Evolutionary conservation across 1,140 invertebrate genomes (phyloP).

Genomic region (Drosophila jambulina): DNA sequence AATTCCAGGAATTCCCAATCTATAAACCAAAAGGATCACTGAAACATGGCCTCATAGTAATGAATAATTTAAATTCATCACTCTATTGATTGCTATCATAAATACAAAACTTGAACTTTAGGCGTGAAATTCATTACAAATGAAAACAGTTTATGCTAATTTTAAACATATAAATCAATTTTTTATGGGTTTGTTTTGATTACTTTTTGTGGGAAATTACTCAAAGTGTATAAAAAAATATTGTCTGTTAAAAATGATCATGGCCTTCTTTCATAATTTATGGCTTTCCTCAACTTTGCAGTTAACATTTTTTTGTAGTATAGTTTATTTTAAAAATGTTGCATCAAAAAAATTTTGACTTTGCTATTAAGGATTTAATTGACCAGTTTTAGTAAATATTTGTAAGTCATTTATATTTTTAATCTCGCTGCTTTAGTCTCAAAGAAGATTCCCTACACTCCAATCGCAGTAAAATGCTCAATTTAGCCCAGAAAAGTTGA

Average conservation of each 20-base stretch:
- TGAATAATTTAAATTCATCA: not conserved
- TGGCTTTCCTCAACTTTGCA: not conserved
- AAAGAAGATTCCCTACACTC: not conserved
- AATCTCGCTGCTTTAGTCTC: not conserved
- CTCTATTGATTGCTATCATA: not conserved
- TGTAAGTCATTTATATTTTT: not conserved
- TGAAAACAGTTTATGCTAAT: not conserved
- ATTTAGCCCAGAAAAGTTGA: not conserved
- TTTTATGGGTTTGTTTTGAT: not conserved
- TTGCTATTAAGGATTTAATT: not conserved
- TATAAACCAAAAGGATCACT: not conserved
- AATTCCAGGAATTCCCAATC: constrained; percentile 2
- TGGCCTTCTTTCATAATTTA: not conserved
- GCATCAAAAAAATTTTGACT: not conserved
- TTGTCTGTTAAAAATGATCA: not conserved
- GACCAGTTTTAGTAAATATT: too few relatives aligned
- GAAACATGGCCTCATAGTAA: not conserved
- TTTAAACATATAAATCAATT: not conserved
- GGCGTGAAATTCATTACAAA: not conserved
- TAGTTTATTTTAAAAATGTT: not conserved
- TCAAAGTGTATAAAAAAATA: not conserved
- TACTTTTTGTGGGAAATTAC: not conserved
- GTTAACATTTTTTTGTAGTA: too few relatives aligned
- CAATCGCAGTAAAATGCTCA: not conserved
- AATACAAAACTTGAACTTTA: not conserved